These are phyloP conservation scores for Platerodrilus igneus DNA, from an alignment of 2,888 invertebrate species.

Conservation along the genomic window DNA sequence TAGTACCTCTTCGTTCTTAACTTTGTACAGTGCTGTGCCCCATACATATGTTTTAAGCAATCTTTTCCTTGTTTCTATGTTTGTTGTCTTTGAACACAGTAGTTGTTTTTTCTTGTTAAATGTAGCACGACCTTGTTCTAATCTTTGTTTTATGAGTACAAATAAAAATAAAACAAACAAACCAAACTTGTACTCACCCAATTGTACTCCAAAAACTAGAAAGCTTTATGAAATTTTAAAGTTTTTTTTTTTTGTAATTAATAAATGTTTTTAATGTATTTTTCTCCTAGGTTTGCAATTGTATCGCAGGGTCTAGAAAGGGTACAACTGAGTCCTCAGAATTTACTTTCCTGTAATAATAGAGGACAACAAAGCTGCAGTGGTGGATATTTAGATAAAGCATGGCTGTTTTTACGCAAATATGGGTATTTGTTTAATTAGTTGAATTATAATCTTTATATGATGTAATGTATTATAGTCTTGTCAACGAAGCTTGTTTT, in stretches of 20 bases:
- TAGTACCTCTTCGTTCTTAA: too few relatives aligned
- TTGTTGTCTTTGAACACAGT: too few relatives aligned
- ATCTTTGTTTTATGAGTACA: too few relatives aligned
- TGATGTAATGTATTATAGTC: slow-evolving; percentile 58
- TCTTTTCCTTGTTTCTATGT: too few relatives aligned
- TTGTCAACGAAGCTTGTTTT: slow-evolving; percentile 82
- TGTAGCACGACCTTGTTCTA: too few relatives aligned
- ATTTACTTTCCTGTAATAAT: slow-evolving; percentile 79
- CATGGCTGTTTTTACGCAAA: slow-evolving; percentile 83
- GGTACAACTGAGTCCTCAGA: slow-evolving; percentile 74
- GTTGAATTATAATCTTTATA: not conserved
- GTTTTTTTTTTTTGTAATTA: not conserved
- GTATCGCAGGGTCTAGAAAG: slow-evolving; percentile 76
- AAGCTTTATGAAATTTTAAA: slow-evolving; percentile 3
- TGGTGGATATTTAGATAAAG: slow-evolving; percentile 86
- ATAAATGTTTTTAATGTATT: slow-evolving; percentile 6
- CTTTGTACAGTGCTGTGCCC: too few relatives aligned
- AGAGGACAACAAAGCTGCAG: slow-evolving; percentile 74
- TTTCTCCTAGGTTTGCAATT: slow-evolving; percentile 73
- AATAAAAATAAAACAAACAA: too few relatives aligned
- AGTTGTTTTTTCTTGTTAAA: too few relatives aligned
- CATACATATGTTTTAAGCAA: too few relatives aligned
- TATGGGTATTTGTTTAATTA: slow-evolving; percentile 60
- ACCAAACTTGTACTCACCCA: slow-evolving; percentile 16
- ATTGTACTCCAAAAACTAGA: slow-evolving; percentile 3